Percentiles rank a stretch among this genome's conserved stretches.
phyloP scores from a whole-genome alignment of 2,888 invertebrate genomes.

The Plagodis pulveraria region DNA sequence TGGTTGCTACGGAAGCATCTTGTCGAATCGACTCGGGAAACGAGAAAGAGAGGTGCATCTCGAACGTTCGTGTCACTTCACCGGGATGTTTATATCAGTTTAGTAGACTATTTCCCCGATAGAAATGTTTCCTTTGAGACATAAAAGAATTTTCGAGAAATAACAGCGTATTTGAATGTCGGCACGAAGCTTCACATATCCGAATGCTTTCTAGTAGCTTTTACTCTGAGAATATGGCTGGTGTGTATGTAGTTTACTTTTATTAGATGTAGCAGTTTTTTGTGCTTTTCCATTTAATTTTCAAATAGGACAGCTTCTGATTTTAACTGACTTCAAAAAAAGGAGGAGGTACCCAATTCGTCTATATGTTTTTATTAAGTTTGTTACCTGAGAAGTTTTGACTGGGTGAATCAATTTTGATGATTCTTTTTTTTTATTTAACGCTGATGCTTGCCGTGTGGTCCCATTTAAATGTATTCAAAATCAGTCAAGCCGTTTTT shows the following conservation, averaged over 20 bases:
- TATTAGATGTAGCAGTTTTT: background rate
- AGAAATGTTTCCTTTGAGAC: conserved; percentile 61
- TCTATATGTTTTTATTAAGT: too few relatives aligned
- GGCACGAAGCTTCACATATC: conserved; percentile 31
- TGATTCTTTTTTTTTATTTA: too few relatives aligned
- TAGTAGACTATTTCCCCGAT: conserved; percentile 70
- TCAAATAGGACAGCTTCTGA: background rate
- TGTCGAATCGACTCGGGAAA: conserved; percentile 51
- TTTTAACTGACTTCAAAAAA: too few relatives aligned
- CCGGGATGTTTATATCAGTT: conserved; percentile 71
- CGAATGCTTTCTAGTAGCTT: conserved; percentile 24
- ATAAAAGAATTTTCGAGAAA: conserved; percentile 68
- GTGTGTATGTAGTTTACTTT: conserved; percentile 9
- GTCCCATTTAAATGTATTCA: too few relatives aligned
- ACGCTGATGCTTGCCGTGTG: too few relatives aligned
- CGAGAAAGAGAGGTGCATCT: conserved; percentile 41
- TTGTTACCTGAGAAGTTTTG: too few relatives aligned
- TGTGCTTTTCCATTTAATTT: background rate
- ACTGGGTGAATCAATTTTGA: too few relatives aligned
- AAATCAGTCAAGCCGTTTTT: too few relatives aligned
- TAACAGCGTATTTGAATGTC: conserved; percentile 62
- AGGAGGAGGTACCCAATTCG: too few relatives aligned
- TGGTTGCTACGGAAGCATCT: conserved; percentile 66
- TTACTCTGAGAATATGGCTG: conserved; percentile 10
- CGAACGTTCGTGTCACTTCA: conserved; percentile 32